phyloP scores from a whole-genome alignment of 1,140 invertebrate species.

The Pseudobourletiella spinata region DNA sequence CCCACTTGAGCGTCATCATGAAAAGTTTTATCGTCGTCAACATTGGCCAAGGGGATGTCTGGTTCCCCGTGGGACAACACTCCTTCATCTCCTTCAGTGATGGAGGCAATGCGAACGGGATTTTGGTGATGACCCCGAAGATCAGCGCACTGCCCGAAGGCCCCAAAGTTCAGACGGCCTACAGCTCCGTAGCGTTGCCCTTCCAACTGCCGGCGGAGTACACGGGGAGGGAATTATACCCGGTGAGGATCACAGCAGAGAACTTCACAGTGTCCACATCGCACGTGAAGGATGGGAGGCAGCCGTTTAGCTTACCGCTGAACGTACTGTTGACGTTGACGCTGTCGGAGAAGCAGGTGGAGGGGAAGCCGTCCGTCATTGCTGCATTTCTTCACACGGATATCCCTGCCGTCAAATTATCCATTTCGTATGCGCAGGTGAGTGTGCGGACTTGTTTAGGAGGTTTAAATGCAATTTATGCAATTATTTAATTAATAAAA shows the following conservation, averaged over 20 bases:
- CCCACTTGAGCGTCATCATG: conserved; percentile 11
- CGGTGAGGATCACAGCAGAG: conserved; percentile 8
- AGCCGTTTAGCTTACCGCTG: background rate
- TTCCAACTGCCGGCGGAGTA: background rate
- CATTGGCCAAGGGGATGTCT: background rate
- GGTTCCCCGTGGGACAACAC: conserved; percentile 4
- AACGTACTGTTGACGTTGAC: conserved; percentile 13
- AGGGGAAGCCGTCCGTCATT: conserved; percentile 11
- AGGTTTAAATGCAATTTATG: background rate
- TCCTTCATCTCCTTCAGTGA: background rate
- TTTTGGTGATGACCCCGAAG: conserved; percentile 2
- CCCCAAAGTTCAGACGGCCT: background rate
- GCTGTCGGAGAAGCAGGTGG: conserved; percentile 7
- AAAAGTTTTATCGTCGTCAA: conserved; percentile 10
- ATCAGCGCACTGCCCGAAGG: background rate
- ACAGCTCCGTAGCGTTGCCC: background rate
- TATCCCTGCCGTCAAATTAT: conserved; percentile 14
- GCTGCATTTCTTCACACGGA: conserved; percentile 20
- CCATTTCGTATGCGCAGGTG: background rate
- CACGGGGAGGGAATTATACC: conserved; percentile 16
- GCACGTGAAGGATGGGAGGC: background rate
- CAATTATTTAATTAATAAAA: too few species aligned
- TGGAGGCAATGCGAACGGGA: background rate
- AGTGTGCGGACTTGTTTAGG: background rate
- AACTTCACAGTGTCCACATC: background rate